phyloP scores from a whole-genome alignment of 1,140 invertebrate species.

The Mya arenaria region DNA sequence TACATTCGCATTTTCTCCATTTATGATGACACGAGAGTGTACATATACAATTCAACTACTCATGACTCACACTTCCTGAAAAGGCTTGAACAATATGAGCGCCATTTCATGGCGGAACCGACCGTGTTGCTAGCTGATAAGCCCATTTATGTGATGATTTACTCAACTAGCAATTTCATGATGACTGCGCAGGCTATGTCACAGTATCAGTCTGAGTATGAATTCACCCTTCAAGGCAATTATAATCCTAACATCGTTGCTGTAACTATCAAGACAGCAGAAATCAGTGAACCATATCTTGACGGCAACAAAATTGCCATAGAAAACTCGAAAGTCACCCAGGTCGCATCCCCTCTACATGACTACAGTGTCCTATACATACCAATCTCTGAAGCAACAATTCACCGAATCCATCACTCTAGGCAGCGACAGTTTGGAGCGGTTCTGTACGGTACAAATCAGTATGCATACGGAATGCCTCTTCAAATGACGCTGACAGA shows the following conservation, averaged over 20 bases:
- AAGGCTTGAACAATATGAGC: not conserved
- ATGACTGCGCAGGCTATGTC: not conserved
- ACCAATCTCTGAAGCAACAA: not conserved
- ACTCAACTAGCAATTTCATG: not conserved
- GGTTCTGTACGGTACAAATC: not conserved
- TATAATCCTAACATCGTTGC: not conserved
- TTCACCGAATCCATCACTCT: not conserved
- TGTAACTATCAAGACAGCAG: constrained; percentile 3
- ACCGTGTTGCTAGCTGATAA: not conserved
- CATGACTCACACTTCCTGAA: not conserved
- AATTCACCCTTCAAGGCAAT: not conserved
- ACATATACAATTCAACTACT: not conserved
- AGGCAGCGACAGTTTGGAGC: not conserved
- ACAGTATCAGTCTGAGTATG: constrained; percentile 6
- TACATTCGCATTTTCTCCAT: not conserved
- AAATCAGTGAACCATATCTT: not conserved
- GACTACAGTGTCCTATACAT: constrained; percentile 4
- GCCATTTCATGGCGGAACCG: constrained; percentile 3
- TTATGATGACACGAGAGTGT: not conserved
- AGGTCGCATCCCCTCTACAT: not conserved
- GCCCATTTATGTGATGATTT: constrained; percentile 8
- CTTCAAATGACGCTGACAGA: not conserved
- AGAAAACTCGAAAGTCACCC: not conserved
- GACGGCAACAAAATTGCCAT: constrained; percentile 7
- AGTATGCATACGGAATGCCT: not conserved